Evolutionary conservation across 37 sponge, comb jelly and placozoan genomes (phyloP), one percentile per base, ranked within the genome.

Genomic region (Bolinopsis microptera): DNA sequence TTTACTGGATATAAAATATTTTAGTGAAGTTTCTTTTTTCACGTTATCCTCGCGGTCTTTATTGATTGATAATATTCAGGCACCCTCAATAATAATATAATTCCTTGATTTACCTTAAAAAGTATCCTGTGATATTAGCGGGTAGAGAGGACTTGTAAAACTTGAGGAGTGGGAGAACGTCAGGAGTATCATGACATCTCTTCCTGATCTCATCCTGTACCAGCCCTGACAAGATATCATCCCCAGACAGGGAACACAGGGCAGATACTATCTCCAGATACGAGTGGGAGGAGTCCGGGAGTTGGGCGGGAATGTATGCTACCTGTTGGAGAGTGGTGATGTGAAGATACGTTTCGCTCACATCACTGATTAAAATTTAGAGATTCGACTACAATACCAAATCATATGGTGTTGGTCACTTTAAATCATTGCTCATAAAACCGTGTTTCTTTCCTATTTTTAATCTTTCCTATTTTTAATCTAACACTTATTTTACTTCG

Each of bases 31-130:
- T n/a, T n/a, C n/a, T n/a, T n/a, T n/a, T n/a, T n/a, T n/a, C n/a
- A n/a, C n/a, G n/a, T n/a, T n/a, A n/a, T n/a, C n/a, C n/a, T n/a
- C n/a, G n/a, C n/a, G n/a, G n/a, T n/a, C n/a, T n/a, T n/a, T n/a
- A n/a, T n/a, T n/a, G n/a, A n/a, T n/a, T n/a, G n/a, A n/a, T n/a
- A n/a, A n/a, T n/a, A n/a, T n/a, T n/a, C n/a, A n/a, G n/a, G n/a
- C n/a, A n/a, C n/a, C n/a, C n/a, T n/a, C n/a, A n/a, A n/a, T n/a
- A n/a, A n/a, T n/a, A n/a, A n/a, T n/a, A n/a, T n/a, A n/a, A n/a
- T n/a, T n/a, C n/a, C n/a, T n/a, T n/a, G n/a, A n/a, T 35, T 82
- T 86, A 86, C 90, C 90, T 86, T 13, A 86, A n/a, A 35, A 86
- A 36, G 61, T 86, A 86, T 40, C 61, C 90, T 0, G 39, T 39